Percentiles rank a stretch among this genome's conserved stretches.
These are phyloP conservation scores for Yponomeuta cagnagella DNA, from an alignment of 2,888 invertebrate species.

Conservation along the genomic window DNA sequence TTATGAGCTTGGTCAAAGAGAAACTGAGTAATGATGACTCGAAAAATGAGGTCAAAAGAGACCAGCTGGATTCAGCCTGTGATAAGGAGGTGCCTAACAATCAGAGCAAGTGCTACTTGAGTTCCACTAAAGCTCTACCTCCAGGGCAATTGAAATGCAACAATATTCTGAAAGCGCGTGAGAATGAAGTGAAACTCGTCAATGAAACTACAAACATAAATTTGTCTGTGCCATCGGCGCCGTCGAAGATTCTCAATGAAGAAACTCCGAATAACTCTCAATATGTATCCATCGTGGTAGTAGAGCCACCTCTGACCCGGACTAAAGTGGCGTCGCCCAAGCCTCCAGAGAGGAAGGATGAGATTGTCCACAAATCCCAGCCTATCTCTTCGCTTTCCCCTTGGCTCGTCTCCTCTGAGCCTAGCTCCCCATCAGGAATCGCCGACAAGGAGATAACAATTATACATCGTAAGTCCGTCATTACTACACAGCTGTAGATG, in stretches of 20 bases:
- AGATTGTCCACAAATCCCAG: slow-evolving; percentile 72
- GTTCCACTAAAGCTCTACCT: slow-evolving; percentile 83
- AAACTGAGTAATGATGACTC: slow-evolving; percentile 79
- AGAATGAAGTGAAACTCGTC: slow-evolving; percentile 66
- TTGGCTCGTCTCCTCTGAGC: slow-evolving; percentile 87
- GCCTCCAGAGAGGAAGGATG: slow-evolving; percentile 67
- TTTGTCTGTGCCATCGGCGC: slow-evolving; percentile 60
- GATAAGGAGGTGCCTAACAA: slow-evolving; percentile 82
- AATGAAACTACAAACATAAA: slow-evolving; percentile 65
- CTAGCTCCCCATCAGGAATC: slow-evolving; percentile 78
- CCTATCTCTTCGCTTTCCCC: slow-evolving; percentile 84
- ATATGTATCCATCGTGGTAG: slow-evolving; percentile 69
- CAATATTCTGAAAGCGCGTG: slow-evolving; percentile 90
- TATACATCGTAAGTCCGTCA: slow-evolving; percentile 89
- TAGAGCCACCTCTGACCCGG: slow-evolving; percentile 59
- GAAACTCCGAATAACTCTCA: slow-evolving; percentile 61
- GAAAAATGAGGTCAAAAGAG: slow-evolving; percentile 77
- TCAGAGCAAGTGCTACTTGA: slow-evolving; percentile 79
- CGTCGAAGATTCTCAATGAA: slow-evolving; percentile 73
- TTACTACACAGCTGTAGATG: slow-evolving; percentile 84
- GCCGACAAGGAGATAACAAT: slow-evolving; percentile 80
- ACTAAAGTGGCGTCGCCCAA: slow-evolving; percentile 58
- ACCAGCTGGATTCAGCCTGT: slow-evolving; percentile 58
- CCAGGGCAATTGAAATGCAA: slow-evolving; percentile 95
- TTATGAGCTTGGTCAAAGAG: slow-evolving; percentile 70